Base-by-base conservation (phyloP, 2,797 vertebrate genomes). In the Syndactyla subalaris region DNA sequence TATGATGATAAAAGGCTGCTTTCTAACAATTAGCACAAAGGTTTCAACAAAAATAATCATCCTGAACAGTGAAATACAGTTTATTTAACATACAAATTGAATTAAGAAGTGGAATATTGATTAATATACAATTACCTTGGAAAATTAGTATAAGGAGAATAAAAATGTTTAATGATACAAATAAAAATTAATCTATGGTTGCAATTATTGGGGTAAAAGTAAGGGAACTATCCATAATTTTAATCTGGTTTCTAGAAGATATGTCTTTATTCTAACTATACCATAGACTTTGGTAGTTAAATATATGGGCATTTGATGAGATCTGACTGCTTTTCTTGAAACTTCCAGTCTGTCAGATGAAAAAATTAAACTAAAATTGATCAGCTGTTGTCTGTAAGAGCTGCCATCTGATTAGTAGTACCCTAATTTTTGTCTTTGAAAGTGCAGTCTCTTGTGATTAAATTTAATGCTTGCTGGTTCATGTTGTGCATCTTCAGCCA, bases 81-180 rank as follows among this genome's bases (percentile, higher is more conserved):
- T n/a, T 82, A 12, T 78, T 90, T 95, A 93, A 79, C 55, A 39
- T 58, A 58, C 11, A 76, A 85, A 89, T 87, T 79, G 48, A 87
- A 73, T 85, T 79, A 48, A 62, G 65, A 81, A 72, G 32, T 7
- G 2, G 85, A 52, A 54, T 32, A 54, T 39, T 81, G 6, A 74
- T 92, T 72, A 93, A 89, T 27, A 38, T 85, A 39, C n/a, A 91
- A 29, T 91, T 89, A 92, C 78, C 34, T 72, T 52, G 26, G 76
- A 46, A 67, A 76, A 84, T 81, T 62, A 78, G 6, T 59, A 14
- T 73, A 86, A 85, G 57, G 45, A 79, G 55, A 55, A 55, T 41
- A 68, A 74, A 85, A 90, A 27, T 6, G 1, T 22, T 89, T 88
- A 51, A 91, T 66, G 29, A 29, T 80, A 49, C 0, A 3, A 83